These are phyloP conservation scores for Bombyx mori DNA, from an alignment of 1,140 invertebrate species.

Conservation along the genomic window DNA sequence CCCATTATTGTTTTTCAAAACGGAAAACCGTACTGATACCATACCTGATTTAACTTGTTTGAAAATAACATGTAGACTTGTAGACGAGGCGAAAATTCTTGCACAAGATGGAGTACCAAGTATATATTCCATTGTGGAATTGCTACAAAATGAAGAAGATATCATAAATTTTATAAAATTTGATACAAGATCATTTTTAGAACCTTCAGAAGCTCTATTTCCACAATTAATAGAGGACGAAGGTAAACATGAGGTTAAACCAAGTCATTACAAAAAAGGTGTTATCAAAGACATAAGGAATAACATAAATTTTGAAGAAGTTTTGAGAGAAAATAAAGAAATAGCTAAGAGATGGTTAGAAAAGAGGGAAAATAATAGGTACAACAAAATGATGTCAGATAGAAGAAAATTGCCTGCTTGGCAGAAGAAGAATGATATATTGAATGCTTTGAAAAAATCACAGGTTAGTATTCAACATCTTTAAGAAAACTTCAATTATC, in stretches of 20 bases:
- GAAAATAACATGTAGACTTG: slow-evolving; percentile 74
- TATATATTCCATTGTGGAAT: slow-evolving; percentile 78
- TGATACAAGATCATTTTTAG: slow-evolving; percentile 72
- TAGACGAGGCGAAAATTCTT: slow-evolving; percentile 75
- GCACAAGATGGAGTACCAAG: slow-evolving; percentile 77
- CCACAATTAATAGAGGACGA: slow-evolving; percentile 54
- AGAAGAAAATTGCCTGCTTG: slow-evolving; percentile 79
- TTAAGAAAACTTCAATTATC: too few relatives aligned
- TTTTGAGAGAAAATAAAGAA: slow-evolving; percentile 73
- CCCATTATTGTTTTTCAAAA: slow-evolving; percentile 78
- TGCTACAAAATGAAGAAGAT: slow-evolving; percentile 78
- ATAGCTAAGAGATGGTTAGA: slow-evolving; percentile 74
- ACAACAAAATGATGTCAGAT: slow-evolving; percentile 75
- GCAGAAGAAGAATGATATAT: slow-evolving; percentile 76
- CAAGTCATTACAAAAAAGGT: slow-evolving; percentile 76
- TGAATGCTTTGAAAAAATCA: slow-evolving; percentile 75
- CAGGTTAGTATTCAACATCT: slow-evolving; percentile 52
- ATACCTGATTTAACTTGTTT: slow-evolving; percentile 76
- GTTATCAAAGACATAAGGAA: slow-evolving; percentile 65
- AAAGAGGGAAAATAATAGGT: slow-evolving; percentile 73
- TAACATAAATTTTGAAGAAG: slow-evolving; percentile 66
- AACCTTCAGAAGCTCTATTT: slow-evolving; percentile 49
- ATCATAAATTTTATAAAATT: slow-evolving; percentile 74
- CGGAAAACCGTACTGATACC: slow-evolving; percentile 60
- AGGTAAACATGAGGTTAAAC: slow-evolving; percentile 38